Conservation (phyloP, 2,797 vertebrate genomes). For the Pelobates cultripes region DNA sequence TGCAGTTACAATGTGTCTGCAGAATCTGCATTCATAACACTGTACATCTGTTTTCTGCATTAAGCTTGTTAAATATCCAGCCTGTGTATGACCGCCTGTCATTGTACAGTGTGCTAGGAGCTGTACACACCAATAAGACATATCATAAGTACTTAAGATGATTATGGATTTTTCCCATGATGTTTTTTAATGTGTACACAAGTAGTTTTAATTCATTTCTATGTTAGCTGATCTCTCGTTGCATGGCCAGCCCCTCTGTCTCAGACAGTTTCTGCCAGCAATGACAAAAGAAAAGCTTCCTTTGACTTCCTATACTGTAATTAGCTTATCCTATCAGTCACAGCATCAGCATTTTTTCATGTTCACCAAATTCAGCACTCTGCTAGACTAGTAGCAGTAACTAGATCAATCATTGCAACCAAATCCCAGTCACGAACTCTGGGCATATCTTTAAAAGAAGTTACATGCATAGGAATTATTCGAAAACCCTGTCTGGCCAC, state of each 20-base stretch:
- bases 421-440: neutral
- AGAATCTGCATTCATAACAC: slow-evolving; percentile 31
- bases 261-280: neutral
- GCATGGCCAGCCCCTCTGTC: neutral
- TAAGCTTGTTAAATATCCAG: neutral
- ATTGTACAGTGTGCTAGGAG: neutral
- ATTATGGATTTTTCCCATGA: slow-evolving; percentile 18
- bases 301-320: slow-evolving; percentile 4
- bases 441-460: neutral
- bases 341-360: slow-evolving; percentile 8
- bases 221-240: neutral
- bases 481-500: too few relatives aligned
- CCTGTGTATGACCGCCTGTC: neutral
- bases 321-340: neutral
- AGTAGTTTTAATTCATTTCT: slow-evolving; percentile 18
- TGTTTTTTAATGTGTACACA: slow-evolving; percentile 9
- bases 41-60: slow-evolving; percentile 36
- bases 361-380: neutral
- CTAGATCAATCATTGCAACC: neutral
- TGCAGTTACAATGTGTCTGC: slow-evolving; percentile 32
- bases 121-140: neutral
- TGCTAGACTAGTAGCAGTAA: neutral
- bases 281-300: slow-evolving; percentile 2
- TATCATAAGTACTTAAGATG: slow-evolving; percentile 28
- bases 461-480: too few relatives aligned